Conservation (phyloP, 2,797 vertebrate species). For the Gymnothorax javanicus region DNA sequence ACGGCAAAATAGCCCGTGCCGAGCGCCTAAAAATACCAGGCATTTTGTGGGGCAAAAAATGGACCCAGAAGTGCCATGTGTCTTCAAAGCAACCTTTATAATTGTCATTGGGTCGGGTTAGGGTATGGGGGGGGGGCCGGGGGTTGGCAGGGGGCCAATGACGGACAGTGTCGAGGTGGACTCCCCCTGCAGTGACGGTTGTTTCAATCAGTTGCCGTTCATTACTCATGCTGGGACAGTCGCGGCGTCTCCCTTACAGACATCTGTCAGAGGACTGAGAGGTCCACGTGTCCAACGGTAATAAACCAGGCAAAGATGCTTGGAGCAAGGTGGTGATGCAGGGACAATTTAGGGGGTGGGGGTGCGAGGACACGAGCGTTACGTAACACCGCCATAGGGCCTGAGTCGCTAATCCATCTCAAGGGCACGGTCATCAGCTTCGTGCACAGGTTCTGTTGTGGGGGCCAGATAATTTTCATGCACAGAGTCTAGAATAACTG, state of each 20-base stretch:
- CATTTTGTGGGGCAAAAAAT: background rate
- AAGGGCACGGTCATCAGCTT: no score
- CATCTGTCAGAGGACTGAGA: background rate
- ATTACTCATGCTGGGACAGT: background rate
- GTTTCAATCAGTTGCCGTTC: background rate
- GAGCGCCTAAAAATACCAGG: background rate
- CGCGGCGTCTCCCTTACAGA: no score
- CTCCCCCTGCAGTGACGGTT: background rate
- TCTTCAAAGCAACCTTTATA: background rate
- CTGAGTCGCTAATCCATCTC: no score
- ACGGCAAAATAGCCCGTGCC: background rate
- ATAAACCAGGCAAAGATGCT: no score
- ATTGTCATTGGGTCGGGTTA: background rate
- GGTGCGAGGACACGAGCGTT: background rate
- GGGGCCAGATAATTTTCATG: no score
- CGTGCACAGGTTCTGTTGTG: no score
- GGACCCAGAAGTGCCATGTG: background rate
- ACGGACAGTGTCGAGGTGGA: background rate
- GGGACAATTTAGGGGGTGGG: background rate
- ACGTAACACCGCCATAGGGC: background rate
- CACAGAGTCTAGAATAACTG: no score
- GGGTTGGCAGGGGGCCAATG: background rate
- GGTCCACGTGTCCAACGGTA: background rate
- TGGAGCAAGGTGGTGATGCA: no score
- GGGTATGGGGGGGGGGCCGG: background rate